phyloP scores from a whole-genome alignment of 2,113 vertebrate species.

The Phylloscopus trochiloides region DNA sequence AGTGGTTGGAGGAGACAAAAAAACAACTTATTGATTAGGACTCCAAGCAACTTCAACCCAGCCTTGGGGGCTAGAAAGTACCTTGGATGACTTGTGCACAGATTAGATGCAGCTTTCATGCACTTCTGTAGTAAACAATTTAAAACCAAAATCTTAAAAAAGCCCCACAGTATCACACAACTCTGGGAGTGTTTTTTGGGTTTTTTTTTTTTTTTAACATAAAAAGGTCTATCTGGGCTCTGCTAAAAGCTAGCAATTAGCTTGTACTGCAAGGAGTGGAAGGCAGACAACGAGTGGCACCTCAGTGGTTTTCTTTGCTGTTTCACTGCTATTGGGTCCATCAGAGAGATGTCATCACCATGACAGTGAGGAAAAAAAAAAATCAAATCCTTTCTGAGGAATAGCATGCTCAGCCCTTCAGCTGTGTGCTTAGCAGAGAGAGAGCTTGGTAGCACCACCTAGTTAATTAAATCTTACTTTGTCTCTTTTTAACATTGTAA shows the following conservation, averaged over 20 bases:
- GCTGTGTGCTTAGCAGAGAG: background rate
- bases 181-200: background rate
- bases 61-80: background rate
- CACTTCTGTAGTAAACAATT: background rate
- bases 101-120: background rate
- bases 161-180: background rate
- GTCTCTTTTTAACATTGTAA: background rate
- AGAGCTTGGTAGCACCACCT: background rate
- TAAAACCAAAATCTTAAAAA: background rate
- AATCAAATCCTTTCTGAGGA: background rate
- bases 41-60: background rate
- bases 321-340: background rate
- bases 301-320: background rate
- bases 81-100: background rate
- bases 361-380: background rate
- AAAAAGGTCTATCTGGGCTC: background rate
- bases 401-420: background rate
- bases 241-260: conserved; percentile 17
- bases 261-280: background rate
- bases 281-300: background rate
- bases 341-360: background rate
- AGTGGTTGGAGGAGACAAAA: background rate
- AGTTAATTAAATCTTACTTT: conserved; percentile 30
- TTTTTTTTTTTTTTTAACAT: background rate
- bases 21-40: background rate